These are phyloP conservation scores for Botrylloides violaceus DNA, from an alignment of 23 tunicate species.

Conservation along the genomic window DNA sequence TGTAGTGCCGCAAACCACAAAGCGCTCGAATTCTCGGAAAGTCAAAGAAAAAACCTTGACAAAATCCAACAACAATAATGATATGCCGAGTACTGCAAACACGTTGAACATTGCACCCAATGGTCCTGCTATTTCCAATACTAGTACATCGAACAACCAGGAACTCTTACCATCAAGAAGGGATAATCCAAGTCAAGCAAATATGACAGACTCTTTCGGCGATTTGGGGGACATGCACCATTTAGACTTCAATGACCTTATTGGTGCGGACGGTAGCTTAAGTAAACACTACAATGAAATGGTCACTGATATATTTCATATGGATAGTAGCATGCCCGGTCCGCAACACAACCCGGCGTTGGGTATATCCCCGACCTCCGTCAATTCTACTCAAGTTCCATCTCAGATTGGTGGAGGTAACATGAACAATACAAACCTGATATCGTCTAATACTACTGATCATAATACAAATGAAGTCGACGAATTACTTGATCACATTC, in stretches of 20 bases:
- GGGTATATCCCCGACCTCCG: conserved; percentile 18
- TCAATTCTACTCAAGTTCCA: conserved; percentile 6
- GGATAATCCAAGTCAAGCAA: neutral
- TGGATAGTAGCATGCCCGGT: neutral
- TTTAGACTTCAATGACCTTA: conserved; percentile 4
- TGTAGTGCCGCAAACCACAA: conserved; percentile 15
- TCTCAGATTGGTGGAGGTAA: conserved; percentile 46
- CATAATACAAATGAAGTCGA: conserved; percentile 37
- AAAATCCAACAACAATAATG: conserved; percentile 13
- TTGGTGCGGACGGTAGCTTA: conserved; percentile 15
- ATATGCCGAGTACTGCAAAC: neutral
- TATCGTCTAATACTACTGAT: conserved; percentile 6
- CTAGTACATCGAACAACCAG: neutral
- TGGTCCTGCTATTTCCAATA: neutral
- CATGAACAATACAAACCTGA: conserved; percentile 28
- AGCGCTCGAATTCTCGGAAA: conserved; percentile 26
- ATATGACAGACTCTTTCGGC: conserved; percentile 3
- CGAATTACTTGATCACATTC: conserved; percentile 61
- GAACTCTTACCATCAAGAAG: neutral
- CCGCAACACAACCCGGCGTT: neutral
- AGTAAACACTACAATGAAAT: conserved; percentile 39
- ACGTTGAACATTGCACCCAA: neutral
- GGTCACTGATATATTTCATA: conserved; percentile 30
- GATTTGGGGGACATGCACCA: conserved; percentile 18
- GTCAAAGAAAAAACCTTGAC: conserved; percentile 48